These are phyloP conservation scores for Bicyclus anynana DNA, from an alignment of 1,140 invertebrate species.

Conservation along the genomic window DNA sequence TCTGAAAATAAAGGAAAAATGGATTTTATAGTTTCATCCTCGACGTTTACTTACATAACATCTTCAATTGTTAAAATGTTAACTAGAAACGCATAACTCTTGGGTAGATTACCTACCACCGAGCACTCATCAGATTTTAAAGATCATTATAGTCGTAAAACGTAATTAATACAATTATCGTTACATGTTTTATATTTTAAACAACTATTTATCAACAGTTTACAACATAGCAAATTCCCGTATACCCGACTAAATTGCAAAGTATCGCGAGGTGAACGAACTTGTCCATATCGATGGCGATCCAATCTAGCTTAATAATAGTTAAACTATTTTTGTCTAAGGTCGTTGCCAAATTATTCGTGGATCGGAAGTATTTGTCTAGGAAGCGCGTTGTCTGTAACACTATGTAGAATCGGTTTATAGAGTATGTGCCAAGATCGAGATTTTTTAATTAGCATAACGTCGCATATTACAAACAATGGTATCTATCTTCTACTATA, in stretches of 20 bases:
- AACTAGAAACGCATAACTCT: too few relatives aligned
- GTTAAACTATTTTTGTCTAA: constrained; percentile 23
- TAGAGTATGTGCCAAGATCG: background rate
- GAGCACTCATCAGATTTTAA: too few relatives aligned
- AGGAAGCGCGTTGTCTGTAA: constrained; percentile 5
- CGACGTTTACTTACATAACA: background rate
- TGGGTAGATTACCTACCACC: too few relatives aligned
- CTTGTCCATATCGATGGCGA: constrained; percentile 38
- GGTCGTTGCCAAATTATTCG: constrained; percentile 56
- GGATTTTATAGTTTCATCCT: background rate
- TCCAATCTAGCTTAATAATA: constrained; percentile 33
- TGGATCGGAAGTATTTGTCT: constrained; percentile 40
- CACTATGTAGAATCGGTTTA: background rate
- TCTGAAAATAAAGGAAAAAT: constrained; percentile 85
- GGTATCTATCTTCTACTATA: background rate
- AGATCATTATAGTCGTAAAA: too few relatives aligned
- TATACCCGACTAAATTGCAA: constrained; percentile 6
- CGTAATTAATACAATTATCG: too few relatives aligned
- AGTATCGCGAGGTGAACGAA: constrained; percentile 39
- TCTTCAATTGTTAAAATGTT: too few relatives aligned
- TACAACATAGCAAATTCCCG: background rate
- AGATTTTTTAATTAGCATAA: background rate
- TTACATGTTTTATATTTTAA: too few relatives aligned
- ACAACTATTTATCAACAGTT: background rate
- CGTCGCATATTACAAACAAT: background rate